phyloP scores from a whole-genome alignment of 2,888 invertebrate genomes.

The Lobophora halterata region DNA sequence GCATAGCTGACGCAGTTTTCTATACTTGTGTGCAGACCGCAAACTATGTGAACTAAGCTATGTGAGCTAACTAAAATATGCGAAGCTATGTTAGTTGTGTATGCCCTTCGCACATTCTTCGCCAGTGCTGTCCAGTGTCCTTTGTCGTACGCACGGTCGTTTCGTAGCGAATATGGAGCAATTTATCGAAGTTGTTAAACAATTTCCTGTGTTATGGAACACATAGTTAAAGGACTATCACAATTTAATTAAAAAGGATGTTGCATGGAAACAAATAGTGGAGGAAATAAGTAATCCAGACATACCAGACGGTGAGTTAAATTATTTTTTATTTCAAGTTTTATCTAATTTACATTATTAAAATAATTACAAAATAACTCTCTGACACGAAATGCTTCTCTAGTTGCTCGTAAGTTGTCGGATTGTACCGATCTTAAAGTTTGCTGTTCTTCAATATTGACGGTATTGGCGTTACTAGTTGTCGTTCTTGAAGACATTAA shows the following conservation, averaged over 20 bases:
- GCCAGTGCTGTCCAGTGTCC: slow-evolving; percentile 26
- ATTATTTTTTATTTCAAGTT: slow-evolving; percentile 26
- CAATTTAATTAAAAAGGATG: slow-evolving; percentile 30
- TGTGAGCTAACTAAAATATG: slow-evolving; percentile 18
- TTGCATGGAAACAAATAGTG: slow-evolving; percentile 30
- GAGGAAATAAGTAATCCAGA: slow-evolving; percentile 31
- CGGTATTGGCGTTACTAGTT: slow-evolving; percentile 24
- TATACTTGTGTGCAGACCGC: slow-evolving; percentile 19
- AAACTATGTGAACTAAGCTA: slow-evolving; percentile 19
- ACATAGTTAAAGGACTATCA: slow-evolving; percentile 29
- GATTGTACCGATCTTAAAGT: slow-evolving; percentile 27
- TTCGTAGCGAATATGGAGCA: slow-evolving; percentile 27
- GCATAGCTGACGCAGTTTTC: slow-evolving; percentile 20
- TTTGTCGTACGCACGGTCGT: slow-evolving; percentile 28
- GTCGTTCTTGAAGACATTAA: slow-evolving; percentile 29
- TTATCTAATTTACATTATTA: slow-evolving; percentile 27
- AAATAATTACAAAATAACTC: slow-evolving; percentile 33
- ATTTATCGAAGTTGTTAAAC: slow-evolving; percentile 24
- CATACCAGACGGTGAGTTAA: slow-evolving; percentile 33
- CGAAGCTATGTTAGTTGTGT: slow-evolving; percentile 20
- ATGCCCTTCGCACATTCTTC: slow-evolving; percentile 21
- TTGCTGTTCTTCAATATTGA: slow-evolving; percentile 29
- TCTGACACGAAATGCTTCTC: slow-evolving; percentile 33
- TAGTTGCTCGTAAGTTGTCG: slow-evolving; percentile 31
- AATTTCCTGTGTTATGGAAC: slow-evolving; percentile 19